Conservation (phyloP, 2,113 vertebrate species). For the Trichomycterus rosablanca region DNA sequence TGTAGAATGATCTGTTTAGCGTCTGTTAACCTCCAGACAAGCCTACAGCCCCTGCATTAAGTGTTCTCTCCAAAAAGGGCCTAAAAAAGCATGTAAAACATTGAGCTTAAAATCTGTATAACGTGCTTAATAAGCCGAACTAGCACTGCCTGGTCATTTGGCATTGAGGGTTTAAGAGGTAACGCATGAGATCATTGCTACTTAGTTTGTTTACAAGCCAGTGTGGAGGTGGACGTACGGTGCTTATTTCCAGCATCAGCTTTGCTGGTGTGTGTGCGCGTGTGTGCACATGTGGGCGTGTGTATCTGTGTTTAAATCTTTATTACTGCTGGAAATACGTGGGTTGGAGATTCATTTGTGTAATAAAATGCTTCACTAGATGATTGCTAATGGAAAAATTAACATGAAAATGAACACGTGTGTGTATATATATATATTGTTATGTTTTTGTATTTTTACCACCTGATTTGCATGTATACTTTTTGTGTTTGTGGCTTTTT, state of each 20-base stretch:
- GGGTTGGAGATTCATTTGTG: constrained; percentile 19
- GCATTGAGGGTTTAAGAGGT: constrained; percentile 60
- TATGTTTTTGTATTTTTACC: too few relatives aligned
- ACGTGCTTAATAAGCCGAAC: not conserved
- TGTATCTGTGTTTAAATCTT: constrained; percentile 31
- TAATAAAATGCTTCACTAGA: constrained; percentile 1
- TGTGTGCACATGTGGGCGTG: constrained; percentile 21
- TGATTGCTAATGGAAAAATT: too few relatives aligned
- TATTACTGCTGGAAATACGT: constrained; percentile 12
- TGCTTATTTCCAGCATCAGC: constrained; percentile 52
- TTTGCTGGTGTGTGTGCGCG: constrained; percentile 45
- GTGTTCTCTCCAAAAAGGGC: too few relatives aligned
- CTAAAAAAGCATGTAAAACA: too few relatives aligned
- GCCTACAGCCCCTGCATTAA: too few relatives aligned
- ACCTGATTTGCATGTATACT: too few relatives aligned
- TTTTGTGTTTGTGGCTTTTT: too few relatives aligned
- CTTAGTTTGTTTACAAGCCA: constrained; percentile 67
- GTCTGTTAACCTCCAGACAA: too few relatives aligned
- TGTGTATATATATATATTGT: too few relatives aligned
- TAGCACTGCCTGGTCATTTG: constrained; percentile 1
- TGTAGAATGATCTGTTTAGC: too few relatives aligned
- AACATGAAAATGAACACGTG: too few relatives aligned
- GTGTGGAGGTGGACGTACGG: constrained; percentile 66
- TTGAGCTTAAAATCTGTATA: too few relatives aligned
- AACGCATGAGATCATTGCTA: constrained; percentile 62